Base-by-base conservation (phyloP, 2,797 vertebrate genomes). In the Pteronotus mesoamericanus region DNA sequence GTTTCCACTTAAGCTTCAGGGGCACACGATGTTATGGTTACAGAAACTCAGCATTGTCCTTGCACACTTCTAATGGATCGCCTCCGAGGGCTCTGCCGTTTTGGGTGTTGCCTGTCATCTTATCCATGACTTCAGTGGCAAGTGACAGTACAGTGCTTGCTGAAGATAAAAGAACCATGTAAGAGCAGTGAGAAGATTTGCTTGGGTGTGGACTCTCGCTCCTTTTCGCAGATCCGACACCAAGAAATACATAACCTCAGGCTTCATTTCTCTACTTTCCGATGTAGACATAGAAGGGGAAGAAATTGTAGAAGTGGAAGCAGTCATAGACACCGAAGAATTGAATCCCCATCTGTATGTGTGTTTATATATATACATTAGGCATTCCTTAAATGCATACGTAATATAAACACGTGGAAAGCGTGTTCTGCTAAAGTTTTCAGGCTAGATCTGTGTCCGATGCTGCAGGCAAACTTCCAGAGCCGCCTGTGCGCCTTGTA, bases 131-230 rank as follows among this genome's bases (percentile, higher is more conserved):
- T 10, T 22, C 77, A 34, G 22, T 44, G 21, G 55, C 68, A 72
- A 29, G 84, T 78, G 29, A 66, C 26, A 19, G 69, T 78, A 16
- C 84, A 86, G 88, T 94, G 71, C 42, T 79, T 86, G 21, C 15
- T 57, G n/a, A 75, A 91, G 78, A 92, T 78, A 79, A 93, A 93
- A 82, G 55, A 64, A 78, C 93, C 15, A 84, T 71, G 44, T 75
- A 92, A 77, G 59, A 95, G 12, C 39, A 86, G 29, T 91, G 86
- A 51, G n/a, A 32, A 72, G 21, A 85, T 16, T 72, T 75, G n/a
- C 68, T 46, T 71, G 42, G 72, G 29, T n/a, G 88, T 72, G n/a
- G 68, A 57, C 26, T 66, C 77, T 71, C 69, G 21, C 61, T 78
- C 39, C 59, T 69, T 86, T 89, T 37, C 9, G 29, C 75, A 91